Evolutionary conservation across 1,140 invertebrate species (phyloP).

Genomic region (Frieseomelitta varia): DNA sequence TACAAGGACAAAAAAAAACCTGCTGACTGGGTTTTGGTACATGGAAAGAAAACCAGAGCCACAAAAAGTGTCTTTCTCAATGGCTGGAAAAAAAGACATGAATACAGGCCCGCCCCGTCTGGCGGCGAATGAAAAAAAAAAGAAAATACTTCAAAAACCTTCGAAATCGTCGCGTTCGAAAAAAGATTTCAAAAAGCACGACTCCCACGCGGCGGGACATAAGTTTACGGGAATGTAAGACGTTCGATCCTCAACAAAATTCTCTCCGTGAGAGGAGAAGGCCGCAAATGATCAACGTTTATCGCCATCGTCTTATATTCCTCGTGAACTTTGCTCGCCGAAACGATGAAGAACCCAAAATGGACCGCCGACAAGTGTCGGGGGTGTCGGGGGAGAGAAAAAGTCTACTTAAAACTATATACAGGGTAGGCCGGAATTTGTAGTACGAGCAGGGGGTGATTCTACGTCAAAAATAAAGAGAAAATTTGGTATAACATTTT

Average conservation of each 20-base stretch:
- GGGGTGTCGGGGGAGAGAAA: neutral
- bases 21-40: conserved; percentile 59
- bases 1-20: conserved; percentile 61
- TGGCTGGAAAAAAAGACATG: conserved; percentile 52
- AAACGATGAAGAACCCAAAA: conserved; percentile 23
- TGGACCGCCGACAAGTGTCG: conserved; percentile 31
- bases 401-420: conserved; percentile 26
- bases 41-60: conserved; percentile 65
- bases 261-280: too few relatives aligned
- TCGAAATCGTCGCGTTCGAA: neutral
- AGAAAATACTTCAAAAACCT: conserved; percentile 2
- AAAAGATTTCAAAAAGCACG: neutral
- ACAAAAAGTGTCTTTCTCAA: conserved; percentile 63
- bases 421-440: too few relatives aligned
- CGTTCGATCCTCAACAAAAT: too few relatives aligned
- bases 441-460: too few relatives aligned
- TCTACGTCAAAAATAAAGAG: too few relatives aligned
- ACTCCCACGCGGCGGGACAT: too few relatives aligned
- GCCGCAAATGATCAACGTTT: neutral
- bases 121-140: conserved; percentile 17
- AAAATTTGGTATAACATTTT: too few relatives aligned
- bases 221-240: too few relatives aligned
- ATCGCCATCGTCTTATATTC: conserved; percentile 10
- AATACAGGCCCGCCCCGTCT: conserved; percentile 34
- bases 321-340: neutral